These are phyloP conservation scores for Eurystomus gularis DNA, from an alignment of 2,113 vertebrate species.

Conservation along the genomic window DNA sequence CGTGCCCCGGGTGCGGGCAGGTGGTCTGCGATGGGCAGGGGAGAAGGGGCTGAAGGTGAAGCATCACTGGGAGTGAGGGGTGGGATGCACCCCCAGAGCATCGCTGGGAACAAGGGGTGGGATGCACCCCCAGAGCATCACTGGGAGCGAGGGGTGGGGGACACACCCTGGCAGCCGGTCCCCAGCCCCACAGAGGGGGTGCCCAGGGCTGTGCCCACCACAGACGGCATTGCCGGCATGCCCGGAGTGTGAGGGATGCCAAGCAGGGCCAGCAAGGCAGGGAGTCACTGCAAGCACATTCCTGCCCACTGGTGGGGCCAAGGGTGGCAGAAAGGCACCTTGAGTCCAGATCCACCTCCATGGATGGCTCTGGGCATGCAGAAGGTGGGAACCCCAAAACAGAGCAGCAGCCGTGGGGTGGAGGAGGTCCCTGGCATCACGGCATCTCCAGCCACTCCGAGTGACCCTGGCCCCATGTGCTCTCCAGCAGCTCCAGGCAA, in stretches of 20 bases:
- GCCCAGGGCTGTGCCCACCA: not conserved
- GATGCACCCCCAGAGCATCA: too few relatives aligned
- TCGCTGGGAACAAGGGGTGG: not conserved
- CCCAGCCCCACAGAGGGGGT: not conserved
- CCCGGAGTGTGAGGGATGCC: not conserved
- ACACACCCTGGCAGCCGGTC: accelerated
- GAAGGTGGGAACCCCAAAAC: not conserved
- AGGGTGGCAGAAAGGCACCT: accelerated
- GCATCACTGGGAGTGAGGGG: not conserved
- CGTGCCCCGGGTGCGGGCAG: not conserved
- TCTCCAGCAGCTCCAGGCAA: not conserved
- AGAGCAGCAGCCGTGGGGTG: not conserved
- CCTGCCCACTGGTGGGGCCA: accelerated
- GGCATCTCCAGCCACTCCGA: accelerated
- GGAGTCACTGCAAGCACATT: not conserved
- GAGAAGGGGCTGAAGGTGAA: not conserved
- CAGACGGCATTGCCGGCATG: accelerated
- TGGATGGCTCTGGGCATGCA: not conserved
- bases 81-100: too few relatives aligned
- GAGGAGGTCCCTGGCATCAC: not conserved
- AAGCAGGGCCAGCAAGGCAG: not conserved
- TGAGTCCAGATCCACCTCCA: accelerated
- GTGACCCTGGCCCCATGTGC: accelerated
- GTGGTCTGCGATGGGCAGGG: not conserved
- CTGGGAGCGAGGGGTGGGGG: not conserved